phyloP scores from a whole-genome alignment of 2,113 vertebrate species.

The Paramormyrops kingsleyae region DNA sequence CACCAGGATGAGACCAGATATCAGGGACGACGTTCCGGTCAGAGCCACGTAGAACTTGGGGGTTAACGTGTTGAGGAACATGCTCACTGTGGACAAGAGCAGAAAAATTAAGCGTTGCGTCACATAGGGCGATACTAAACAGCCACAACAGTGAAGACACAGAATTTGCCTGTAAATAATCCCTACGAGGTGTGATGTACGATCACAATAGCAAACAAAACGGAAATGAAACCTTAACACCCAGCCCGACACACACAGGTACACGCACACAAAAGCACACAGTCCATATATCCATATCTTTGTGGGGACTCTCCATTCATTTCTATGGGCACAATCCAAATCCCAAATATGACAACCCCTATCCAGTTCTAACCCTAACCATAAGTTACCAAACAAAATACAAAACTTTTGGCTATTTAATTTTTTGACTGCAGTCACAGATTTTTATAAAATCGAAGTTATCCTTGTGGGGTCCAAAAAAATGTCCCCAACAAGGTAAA shows the following conservation, averaged over 20 bases:
- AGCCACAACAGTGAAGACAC: background rate
- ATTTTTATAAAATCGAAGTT: background rate
- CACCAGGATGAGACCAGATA: conserved; percentile 98
- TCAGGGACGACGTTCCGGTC: conserved; percentile 95
- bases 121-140: background rate
- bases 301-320: background rate
- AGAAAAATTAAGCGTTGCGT: conserved; percentile 13
- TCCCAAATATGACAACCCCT: background rate
- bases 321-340: background rate
- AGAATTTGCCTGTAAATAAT: background rate
- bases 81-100: conserved; percentile 77
- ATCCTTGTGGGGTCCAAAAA: background rate
- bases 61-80: conserved; percentile 98
- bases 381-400: background rate
- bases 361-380: background rate
- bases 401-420: background rate
- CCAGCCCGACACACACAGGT: background rate
- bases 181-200: background rate
- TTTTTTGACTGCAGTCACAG: background rate
- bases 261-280: background rate
- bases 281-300: background rate
- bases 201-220: background rate
- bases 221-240: background rate
- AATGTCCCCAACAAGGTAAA: background rate
- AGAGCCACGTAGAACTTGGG: conserved; percentile 98